Evolutionary conservation across 2,113 vertebrate genomes (phyloP), one percentile per base, ranked within the genome.

Genomic region (Poeciliopsis retropinna): DNA sequence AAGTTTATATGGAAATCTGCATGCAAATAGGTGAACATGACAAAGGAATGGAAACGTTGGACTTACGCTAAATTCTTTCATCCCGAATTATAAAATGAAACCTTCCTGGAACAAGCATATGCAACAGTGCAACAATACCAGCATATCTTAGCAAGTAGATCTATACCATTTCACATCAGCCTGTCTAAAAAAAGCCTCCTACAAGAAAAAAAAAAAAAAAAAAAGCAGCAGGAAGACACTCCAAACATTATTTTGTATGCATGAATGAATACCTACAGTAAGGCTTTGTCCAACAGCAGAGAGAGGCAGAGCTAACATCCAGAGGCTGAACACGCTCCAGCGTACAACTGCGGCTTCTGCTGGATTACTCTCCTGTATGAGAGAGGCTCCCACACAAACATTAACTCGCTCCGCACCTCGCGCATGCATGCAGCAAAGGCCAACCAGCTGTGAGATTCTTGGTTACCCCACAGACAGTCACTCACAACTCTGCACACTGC

Each of bases 261-360:
- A 5, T 37, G 73, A 68, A 76, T 73, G 73, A 78, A 82, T 92
- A 94, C 93, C 84, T 94, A 94, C 94, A 85, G 88, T 90, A 73
- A 92, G 85, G 87, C 87, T 94, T 84, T 77, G 89, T 94, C 91
- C 94, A 67, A 67, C 87, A 74, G 92, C 78, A 89, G 91, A 89
- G 72, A 92, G 87, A 87, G 93, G 88, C 83, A 90, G 85, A 25
- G 85, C 74, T 81, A 93, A 91, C 93, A 94, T 95, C 90, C 90
- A 91, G 91, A 88, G 85, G 78, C 82, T 75, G 81, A 86, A 73
- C 88, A 80, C 83, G 75, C 84, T 89, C 81, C 85, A 73, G 86
- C 82, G 81, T 83, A 84, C 89, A 84, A 70, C 84, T 76, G 79
- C 89, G 89, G 82, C 90, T 83, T 82, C 89, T 87, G 80, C 88